Base-by-base conservation (phyloP, 1,140 invertebrate species). In the Eueides isabella region DNA sequence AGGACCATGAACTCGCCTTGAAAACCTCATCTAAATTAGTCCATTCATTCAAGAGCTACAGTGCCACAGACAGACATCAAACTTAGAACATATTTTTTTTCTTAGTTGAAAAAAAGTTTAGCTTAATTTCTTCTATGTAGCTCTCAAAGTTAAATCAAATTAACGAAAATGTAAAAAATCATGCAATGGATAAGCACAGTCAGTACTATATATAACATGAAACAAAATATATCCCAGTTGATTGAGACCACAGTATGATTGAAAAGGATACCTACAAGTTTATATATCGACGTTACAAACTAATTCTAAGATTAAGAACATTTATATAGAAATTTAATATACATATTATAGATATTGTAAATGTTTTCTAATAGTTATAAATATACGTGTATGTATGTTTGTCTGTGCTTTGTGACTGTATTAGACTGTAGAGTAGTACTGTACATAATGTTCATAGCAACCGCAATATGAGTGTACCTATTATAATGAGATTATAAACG, bases 381-480 rank as follows among this genome's bases (percentile, higher is more conserved):
- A 55, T 55, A 55, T 23, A 55, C 11, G 23, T 55, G 19, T 26
- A 55, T 26, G 48, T 55, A 23, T 55, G 48, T 55, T 26, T 55
- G 48, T 55, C 48, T 55, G 48, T 55, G 48, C 48, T 55, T 55
- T 11, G 48, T 55, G 19, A 55, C 19, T 55, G 19, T 55, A 23
- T n/a, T 55, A 55, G 48, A 23, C 16, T 55, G 26, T 55, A 55
- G 48, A 23, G 48, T 55, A 55, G 48, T 55, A 6, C 5, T 75
- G 69, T 78, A 75, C 41, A 72, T 79, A 67, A 61, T 76, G 65
- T 74, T 77, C 30, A 72, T 68, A 72, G 33, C 65, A 62, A 72
- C 30, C 67, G 77, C 77, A 79, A 79, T 79, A 79, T 79, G 63
- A 65, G 68, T 77, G 76, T 74, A 77, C 30, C 66, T 65, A 76